phyloP scores from a whole-genome alignment of 2,888 invertebrate species.

The Lordiphosa fenestrarum region DNA sequence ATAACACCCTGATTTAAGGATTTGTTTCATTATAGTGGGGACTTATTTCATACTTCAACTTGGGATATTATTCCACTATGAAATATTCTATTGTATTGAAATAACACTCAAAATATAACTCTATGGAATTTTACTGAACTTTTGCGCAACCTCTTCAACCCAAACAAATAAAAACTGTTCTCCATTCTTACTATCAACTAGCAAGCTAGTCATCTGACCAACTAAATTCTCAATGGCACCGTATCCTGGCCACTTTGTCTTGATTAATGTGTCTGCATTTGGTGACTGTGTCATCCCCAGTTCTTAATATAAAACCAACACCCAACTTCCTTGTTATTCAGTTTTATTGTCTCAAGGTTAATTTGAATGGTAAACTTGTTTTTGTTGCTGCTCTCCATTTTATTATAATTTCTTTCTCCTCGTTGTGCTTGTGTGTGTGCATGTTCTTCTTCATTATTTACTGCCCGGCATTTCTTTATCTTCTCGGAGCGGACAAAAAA shows the following conservation, averaged over 20 bases:
- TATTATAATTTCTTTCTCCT: constrained; percentile 17
- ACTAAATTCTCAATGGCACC: constrained; percentile 28
- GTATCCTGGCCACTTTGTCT: constrained; percentile 67
- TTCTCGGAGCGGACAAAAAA: constrained; percentile 31
- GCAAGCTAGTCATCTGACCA: not conserved
- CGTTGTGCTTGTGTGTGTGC: constrained; percentile 15
- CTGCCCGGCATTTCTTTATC: constrained; percentile 15
- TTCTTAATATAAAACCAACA: constrained; percentile 21
- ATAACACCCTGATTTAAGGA: too few relatives aligned
- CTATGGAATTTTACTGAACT: too few relatives aligned
- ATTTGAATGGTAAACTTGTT: constrained; percentile 56
- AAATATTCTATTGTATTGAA: too few relatives aligned
- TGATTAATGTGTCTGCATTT: constrained; percentile 63
- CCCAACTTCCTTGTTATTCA: constrained; percentile 1
- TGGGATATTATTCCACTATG: too few relatives aligned
- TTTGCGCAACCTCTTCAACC: too few relatives aligned
- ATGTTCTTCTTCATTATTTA: constrained; percentile 29
- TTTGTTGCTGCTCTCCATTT: constrained; percentile 37
- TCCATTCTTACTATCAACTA: not conserved
- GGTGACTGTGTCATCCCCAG: constrained; percentile 18
- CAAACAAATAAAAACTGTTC: too few relatives aligned
- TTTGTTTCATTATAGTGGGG: too few relatives aligned
- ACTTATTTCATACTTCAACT: too few relatives aligned
- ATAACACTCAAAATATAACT: too few relatives aligned
- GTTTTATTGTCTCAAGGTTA: constrained; percentile 68